Evolutionary conservation across 2,113 vertebrate species (phyloP).

Genomic region (Siniperca chuatsi): DNA sequence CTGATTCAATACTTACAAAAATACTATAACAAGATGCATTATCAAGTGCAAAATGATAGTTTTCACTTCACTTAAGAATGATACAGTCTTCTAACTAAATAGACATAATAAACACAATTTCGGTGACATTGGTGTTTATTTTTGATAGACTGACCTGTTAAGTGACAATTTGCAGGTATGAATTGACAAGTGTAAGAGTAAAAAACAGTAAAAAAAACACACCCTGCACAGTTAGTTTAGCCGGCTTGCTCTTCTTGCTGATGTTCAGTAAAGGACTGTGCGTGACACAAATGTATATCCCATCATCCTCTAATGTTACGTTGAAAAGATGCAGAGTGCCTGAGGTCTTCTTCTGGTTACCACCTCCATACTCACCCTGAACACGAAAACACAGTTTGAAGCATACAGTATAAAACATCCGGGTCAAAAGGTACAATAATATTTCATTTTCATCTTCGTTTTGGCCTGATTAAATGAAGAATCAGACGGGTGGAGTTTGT

Average conservation of each 20-base stretch:
- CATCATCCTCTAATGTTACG: slow-evolving; percentile 79
- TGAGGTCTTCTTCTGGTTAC: slow-evolving; percentile 82
- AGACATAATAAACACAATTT: neutral
- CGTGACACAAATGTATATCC: slow-evolving; percentile 81
- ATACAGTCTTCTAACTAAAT: neutral
- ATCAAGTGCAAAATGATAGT: neutral
- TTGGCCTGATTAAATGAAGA: neutral
- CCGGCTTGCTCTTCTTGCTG: slow-evolving; percentile 74
- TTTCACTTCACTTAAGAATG: neutral
- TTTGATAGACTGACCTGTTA: neutral
- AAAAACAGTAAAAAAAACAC: slow-evolving; percentile 1
- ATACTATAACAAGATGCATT: neutral
- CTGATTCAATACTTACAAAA: neutral
- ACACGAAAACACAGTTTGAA: slow-evolving; percentile 7
- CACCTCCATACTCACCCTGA: slow-evolving; percentile 85
- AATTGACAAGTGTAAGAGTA: neutral
- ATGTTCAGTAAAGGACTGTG: slow-evolving; percentile 78
- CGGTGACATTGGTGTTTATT: neutral
- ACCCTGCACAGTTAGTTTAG: slow-evolving; percentile 81
- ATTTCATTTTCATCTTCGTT: neutral
- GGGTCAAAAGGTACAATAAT: neutral
- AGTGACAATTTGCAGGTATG: neutral
- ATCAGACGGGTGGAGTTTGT: no score
- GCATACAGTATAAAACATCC: neutral
- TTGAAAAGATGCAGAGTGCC: slow-evolving; percentile 80